These are phyloP conservation scores for Beris morrisii DNA, from an alignment of 2,888 invertebrate genomes.

Conservation along the genomic window DNA sequence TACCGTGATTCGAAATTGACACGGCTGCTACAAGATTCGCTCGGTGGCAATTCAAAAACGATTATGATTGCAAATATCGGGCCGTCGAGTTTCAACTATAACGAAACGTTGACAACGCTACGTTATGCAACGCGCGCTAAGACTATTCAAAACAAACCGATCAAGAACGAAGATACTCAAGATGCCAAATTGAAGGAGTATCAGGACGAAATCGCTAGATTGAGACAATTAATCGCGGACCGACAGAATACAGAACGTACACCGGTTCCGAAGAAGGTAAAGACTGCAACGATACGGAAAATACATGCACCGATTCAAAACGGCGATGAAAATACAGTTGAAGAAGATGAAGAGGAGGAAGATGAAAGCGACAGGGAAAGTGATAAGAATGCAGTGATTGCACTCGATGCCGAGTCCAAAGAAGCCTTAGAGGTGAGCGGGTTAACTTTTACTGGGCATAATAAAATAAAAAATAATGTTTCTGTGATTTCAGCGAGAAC, in stretches of 20 bases:
- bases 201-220: slow-evolving; percentile 88
- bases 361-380: slow-evolving; percentile 48
- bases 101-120: slow-evolving; percentile 95
- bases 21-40: slow-evolving; percentile 91
- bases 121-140: slow-evolving; percentile 96
- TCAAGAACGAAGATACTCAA: slow-evolving; percentile 98
- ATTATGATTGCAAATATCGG: slow-evolving; percentile 99
- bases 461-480: slow-evolving; percentile 1
- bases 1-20: slow-evolving; percentile 98
- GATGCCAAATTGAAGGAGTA: slow-evolving; percentile 94
- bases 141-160: slow-evolving; percentile 97
- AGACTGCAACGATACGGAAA: slow-evolving; percentile 41
- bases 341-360: slow-evolving; percentile 55
- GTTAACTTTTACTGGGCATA: neutral
- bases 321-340: slow-evolving; percentile 44
- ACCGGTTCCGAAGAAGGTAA: slow-evolving; percentile 45
- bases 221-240: slow-evolving; percentile 57
- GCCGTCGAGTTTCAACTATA: slow-evolving; percentile 96
- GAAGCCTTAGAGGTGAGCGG: slow-evolving; percentile 38
- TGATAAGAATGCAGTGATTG: slow-evolving; percentile 47
- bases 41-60: slow-evolving; percentile 98
- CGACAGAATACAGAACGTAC: slow-evolving; percentile 54
- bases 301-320: slow-evolving; percentile 47
- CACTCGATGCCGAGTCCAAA: slow-evolving; percentile 38
- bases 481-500: slow-evolving; percentile 65